Conservation (phyloP, 2,888 invertebrate species). For the Tetragonula carbonaria region DNA sequence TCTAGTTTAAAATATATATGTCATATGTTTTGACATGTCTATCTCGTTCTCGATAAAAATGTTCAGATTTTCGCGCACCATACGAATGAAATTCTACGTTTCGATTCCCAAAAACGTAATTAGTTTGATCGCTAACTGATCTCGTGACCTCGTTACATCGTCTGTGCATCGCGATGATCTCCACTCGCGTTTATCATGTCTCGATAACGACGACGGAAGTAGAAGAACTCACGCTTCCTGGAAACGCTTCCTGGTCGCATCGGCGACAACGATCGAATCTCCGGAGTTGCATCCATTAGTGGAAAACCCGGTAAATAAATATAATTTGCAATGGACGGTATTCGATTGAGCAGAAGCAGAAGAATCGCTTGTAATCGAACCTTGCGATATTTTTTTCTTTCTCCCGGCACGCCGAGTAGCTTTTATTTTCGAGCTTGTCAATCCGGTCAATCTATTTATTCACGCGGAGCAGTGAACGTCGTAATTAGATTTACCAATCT, state of each 20-base stretch:
- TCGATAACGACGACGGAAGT: conserved; percentile 47
- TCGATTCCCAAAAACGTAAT: background rate
- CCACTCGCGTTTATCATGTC: conserved; percentile 29
- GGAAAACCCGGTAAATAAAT: background rate
- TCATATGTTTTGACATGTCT: too few species aligned
- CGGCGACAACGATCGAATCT: background rate
- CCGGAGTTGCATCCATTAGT: background rate
- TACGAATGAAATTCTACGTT: background rate
- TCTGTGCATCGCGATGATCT: background rate
- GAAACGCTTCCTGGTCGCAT: conserved; percentile 1
- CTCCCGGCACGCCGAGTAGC: conserved; percentile 10
- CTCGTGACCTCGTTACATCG: background rate
- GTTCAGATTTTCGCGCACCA: too few species aligned
- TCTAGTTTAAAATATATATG: too few species aligned
- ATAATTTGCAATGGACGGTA: background rate
- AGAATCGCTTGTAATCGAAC: background rate
- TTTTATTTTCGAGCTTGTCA: conserved; percentile 25
- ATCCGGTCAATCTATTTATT: conserved; percentile 51
- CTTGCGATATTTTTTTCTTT: background rate
- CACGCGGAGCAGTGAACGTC: conserved; percentile 21
- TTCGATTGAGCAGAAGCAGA: background rate
- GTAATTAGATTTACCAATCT: conserved; percentile 48
- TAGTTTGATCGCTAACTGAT: background rate
- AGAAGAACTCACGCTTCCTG: conserved; percentile 31
- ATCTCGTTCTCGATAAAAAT: too few species aligned